phyloP scores from a whole-genome alignment of 1,140 invertebrate genomes.

The Papilio aristodemus region DNA sequence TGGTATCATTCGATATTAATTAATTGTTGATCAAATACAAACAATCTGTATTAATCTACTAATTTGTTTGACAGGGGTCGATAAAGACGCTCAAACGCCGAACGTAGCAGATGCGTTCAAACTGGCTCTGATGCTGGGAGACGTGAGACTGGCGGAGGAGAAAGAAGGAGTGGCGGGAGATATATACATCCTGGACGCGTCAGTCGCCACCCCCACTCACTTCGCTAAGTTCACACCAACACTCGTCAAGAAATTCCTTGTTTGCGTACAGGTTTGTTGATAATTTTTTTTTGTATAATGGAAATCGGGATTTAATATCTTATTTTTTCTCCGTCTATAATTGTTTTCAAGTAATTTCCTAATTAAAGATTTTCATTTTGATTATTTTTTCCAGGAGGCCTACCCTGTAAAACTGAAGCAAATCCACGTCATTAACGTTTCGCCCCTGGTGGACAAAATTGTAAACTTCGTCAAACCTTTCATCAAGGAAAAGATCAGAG shows the following conservation, averaged over 20 bases:
- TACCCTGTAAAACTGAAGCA: constrained; percentile 92
- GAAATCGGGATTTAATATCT: no score
- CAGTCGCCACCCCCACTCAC: constrained; percentile 86
- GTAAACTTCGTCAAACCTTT: constrained; percentile 92
- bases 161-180: constrained; percentile 89
- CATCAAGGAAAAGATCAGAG: constrained; percentile 91
- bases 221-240: constrained; percentile 91
- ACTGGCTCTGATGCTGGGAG: constrained; percentile 90
- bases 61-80: constrained; percentile 52
- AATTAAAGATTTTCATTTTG: constrained; percentile 16
- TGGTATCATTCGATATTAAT: no score
- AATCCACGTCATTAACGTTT: constrained; percentile 91
- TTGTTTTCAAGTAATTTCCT: no score
- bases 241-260: constrained; percentile 90
- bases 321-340: no score
- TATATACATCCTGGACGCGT: constrained; percentile 89
- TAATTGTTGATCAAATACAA: no score
- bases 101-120: constrained; percentile 87
- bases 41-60: not conserved
- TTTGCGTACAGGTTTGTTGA: constrained; percentile 85
- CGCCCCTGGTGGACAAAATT: constrained; percentile 90
- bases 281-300: no score
- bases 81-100: constrained; percentile 74
- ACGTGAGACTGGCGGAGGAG: constrained; percentile 88
- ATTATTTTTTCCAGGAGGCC: constrained; percentile 85